Evolutionary conservation across 2,888 invertebrate species (phyloP).

Genomic region (Drosophila setosimentum): DNA sequence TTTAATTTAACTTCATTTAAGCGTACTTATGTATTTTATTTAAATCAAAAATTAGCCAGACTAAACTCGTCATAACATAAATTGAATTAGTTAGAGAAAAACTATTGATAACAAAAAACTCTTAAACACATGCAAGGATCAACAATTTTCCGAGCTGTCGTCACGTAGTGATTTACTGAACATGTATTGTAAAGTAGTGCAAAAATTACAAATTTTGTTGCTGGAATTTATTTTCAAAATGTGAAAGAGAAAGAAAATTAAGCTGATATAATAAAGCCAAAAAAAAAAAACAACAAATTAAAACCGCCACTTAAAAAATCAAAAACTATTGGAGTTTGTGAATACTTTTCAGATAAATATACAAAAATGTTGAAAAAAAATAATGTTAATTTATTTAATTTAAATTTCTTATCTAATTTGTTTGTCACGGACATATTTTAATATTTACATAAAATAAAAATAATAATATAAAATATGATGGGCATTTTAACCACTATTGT

Average conservation of each 20-base stretch:
- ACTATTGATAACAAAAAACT: not conserved
- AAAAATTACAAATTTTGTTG: not conserved
- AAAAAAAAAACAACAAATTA: not conserved
- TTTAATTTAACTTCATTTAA: not conserved
- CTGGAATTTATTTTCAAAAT: not conserved
- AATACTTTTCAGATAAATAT: not conserved
- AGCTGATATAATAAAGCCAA: not conserved
- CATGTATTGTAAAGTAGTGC: not conserved
- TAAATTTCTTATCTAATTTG: not conserved
- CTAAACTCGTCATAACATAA: not conserved
- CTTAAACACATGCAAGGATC: not conserved
- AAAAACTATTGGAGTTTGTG: not conserved
- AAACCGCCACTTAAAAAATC: not conserved
- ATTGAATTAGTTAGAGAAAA: not conserved
- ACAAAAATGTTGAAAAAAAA: not conserved
- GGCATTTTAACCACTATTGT: not conserved
- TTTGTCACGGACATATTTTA: not conserved
- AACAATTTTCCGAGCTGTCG: not conserved
- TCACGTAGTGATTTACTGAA: not conserved
- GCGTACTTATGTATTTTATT: not conserved
- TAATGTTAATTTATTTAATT: not conserved
- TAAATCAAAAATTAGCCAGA: not conserved
- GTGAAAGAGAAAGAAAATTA: not conserved
- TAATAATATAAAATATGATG: not conserved
- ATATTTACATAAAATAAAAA: not conserved